phyloP scores from a whole-genome alignment of 1,140 invertebrate genomes.

The Limonius californicus region DNA sequence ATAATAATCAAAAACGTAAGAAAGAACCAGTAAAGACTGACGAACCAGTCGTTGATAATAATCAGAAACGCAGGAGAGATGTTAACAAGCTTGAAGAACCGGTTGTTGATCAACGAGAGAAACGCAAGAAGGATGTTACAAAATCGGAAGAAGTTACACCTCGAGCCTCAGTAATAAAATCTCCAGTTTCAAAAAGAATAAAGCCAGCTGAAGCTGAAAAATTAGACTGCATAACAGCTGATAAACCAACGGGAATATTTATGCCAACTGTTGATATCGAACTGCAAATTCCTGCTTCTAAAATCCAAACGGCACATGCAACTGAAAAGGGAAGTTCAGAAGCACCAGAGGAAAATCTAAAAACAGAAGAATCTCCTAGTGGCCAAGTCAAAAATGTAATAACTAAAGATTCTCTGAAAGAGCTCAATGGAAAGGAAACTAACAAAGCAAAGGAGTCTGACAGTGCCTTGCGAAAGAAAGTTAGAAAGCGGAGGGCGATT shows the following conservation, averaged over 20 bases:
- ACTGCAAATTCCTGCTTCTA: slow-evolving; percentile 46
- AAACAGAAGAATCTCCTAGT: slow-evolving; percentile 13
- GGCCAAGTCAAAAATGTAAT: neutral
- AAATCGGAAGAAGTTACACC: slow-evolving; percentile 32
- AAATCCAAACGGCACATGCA: slow-evolving; percentile 17
- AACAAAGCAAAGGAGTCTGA: slow-evolving; percentile 29
- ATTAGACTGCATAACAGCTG: slow-evolving; percentile 42
- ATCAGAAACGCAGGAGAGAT: neutral
- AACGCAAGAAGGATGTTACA: slow-evolving; percentile 50
- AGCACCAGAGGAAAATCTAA: slow-evolving; percentile 4
- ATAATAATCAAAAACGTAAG: neutral
- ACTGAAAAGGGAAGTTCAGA: slow-evolving; percentile 15
- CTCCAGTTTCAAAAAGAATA: slow-evolving; percentile 51
- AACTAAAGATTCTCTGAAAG: neutral
- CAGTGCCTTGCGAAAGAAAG: slow-evolving; percentile 57
- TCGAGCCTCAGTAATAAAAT: slow-evolving; percentile 53
- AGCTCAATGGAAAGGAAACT: neutral
- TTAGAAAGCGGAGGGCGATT: slow-evolving; percentile 68
- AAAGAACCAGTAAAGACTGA: neutral
- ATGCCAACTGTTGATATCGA: slow-evolving; percentile 60
- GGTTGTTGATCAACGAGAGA: neutral
- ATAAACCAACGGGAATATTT: slow-evolving; percentile 60
- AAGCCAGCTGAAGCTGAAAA: slow-evolving; percentile 49
- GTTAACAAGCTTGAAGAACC: neutral
- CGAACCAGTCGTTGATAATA: neutral